phyloP scores from a whole-genome alignment of 1,140 invertebrate species.

The Lordiphosa clarofinis region DNA sequence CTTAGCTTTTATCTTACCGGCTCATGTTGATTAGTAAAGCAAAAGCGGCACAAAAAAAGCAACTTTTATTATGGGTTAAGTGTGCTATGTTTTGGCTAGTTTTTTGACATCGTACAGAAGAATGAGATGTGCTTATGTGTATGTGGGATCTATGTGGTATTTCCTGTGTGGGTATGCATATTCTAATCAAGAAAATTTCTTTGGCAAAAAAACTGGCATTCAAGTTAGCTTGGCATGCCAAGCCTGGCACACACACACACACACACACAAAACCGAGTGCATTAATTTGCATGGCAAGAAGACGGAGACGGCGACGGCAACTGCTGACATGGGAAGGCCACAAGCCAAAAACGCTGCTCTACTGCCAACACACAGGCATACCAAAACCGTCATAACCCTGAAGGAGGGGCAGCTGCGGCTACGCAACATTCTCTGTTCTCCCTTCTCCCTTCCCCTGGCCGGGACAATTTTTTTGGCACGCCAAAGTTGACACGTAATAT shows the following conservation, averaged over 20 bases:
- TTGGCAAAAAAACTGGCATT: not conserved
- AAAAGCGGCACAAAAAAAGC: no score
- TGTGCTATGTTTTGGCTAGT: no score
- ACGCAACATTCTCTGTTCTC: conserved; percentile 34
- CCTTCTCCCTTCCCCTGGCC: not conserved
- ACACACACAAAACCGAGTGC: not conserved
- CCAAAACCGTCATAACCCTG: not conserved
- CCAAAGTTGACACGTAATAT: conserved; percentile 56
- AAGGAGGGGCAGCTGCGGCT: conserved; percentile 3
- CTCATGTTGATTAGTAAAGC: no score
- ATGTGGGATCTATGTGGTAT: not conserved
- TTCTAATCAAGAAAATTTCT: conserved; percentile 27
- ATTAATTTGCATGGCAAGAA: not conserved
- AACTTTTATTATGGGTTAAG: no score
- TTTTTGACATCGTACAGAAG: no score
- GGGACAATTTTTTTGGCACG: conserved; percentile 35
- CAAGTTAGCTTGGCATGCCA: conserved; percentile 21
- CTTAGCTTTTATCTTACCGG: no score
- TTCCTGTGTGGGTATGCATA: conserved; percentile 1
- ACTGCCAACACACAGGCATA: conserved; percentile 5
- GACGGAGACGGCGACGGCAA: no score
- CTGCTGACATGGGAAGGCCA: no score
- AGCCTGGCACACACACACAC: conserved; percentile 1
- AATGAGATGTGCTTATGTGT: no score
- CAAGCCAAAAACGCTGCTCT: not conserved